A percentile compares a stretch with the other conserved stretches of the same genome.
phyloP scores from a whole-genome alignment of 37 sponge, comb jelly and placozoan genomes.

The Agelas oroides region DNA sequence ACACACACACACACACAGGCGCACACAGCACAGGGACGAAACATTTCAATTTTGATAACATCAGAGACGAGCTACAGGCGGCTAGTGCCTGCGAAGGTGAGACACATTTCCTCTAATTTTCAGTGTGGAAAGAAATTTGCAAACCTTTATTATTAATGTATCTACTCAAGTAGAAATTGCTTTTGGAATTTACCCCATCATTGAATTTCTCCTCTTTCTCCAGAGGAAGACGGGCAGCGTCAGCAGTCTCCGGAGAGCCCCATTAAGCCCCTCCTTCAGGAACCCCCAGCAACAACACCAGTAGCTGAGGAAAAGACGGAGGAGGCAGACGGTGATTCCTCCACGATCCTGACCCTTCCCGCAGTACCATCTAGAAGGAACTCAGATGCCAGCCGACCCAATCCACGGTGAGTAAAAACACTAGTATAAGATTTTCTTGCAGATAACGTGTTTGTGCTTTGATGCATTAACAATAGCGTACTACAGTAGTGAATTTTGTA shows the following conservation, averaged over 20 bases:
- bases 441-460: no score
- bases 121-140: background rate
- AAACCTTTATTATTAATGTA: background rate
- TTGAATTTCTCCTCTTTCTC: no score
- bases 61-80: slow-evolving; percentile 11
- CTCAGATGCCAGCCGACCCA: slow-evolving; percentile 51
- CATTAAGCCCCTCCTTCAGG: slow-evolving; percentile 21
- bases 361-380: slow-evolving; percentile 23
- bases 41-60: no score
- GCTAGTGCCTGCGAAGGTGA: slow-evolving; percentile 44
- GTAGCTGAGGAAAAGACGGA: background rate
- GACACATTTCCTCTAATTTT: background rate
- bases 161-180: no score
- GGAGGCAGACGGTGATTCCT: background rate
- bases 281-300: background rate
- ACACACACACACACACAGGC: slow-evolving; percentile 12
- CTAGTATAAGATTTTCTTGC: no score
- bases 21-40: no score
- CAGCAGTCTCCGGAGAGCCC: slow-evolving; percentile 60
- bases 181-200: no score
- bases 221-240: slow-evolving; percentile 28
- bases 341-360: slow-evolving; percentile 27
- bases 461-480: no score
- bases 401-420: slow-evolving; percentile 34
- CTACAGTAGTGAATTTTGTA: no score